A percentile compares a stretch with the other conserved stretches of the same genome.
These are phyloP conservation scores for Siniperca knerii DNA, from an alignment of 2,113 vertebrate species.

Conservation along the genomic window DNA sequence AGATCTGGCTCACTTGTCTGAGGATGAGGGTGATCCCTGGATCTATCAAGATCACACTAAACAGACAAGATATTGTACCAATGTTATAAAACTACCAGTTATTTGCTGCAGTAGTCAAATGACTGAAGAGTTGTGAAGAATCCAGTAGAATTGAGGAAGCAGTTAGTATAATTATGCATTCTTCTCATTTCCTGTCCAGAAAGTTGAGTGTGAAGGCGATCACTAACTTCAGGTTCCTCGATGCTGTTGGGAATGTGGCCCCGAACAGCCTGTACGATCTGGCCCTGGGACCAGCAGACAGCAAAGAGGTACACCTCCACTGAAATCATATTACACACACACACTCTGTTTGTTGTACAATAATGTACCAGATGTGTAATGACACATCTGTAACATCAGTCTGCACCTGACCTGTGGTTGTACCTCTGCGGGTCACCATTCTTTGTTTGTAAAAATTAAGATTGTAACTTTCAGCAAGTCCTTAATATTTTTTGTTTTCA, in stretches of 20 bases:
- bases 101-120: not conserved
- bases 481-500: not conserved
- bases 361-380: not conserved
- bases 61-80: not conserved
- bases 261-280: slow-evolving; percentile 92
- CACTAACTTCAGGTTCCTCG: slow-evolving; percentile 89
- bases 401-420: not conserved
- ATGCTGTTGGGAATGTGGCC: slow-evolving; percentile 90
- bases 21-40: not conserved
- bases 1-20: not conserved
- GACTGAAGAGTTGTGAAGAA: not conserved
- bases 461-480: not conserved
- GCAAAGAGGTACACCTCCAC: slow-evolving; percentile 82
- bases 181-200: slow-evolving; percentile 74
- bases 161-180: not conserved
- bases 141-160: not conserved
- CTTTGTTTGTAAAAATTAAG: not conserved
- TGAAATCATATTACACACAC: too few relatives aligned
- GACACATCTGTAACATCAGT: not conserved
- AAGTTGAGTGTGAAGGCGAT: slow-evolving; percentile 93
- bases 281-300: slow-evolving; percentile 92
- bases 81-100: not conserved
- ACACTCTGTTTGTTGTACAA: not conserved
- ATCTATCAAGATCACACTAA: not conserved
- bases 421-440: not conserved